These are phyloP conservation scores for Micromesistius poutassou DNA, from an alignment of 2,797 vertebrate genomes.

Conservation along the genomic window DNA sequence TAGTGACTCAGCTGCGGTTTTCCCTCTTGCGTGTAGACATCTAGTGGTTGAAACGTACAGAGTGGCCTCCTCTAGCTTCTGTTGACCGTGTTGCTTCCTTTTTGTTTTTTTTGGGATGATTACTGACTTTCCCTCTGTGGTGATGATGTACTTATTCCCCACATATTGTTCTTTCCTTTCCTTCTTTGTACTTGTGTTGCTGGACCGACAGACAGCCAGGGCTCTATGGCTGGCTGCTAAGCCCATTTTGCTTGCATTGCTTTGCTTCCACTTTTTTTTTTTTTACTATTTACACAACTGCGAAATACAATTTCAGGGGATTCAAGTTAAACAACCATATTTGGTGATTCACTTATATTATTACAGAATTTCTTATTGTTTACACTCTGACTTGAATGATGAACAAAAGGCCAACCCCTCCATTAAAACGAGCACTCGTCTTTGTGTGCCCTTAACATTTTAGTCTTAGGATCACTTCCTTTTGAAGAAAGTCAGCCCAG, in stretches of 20 bases:
- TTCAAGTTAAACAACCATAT: background rate
- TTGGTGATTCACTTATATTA: background rate
- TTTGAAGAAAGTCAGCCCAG: background rate
- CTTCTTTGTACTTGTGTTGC: background rate
- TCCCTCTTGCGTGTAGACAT: background rate
- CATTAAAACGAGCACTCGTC: background rate
- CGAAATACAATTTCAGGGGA: background rate
- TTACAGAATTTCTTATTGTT: background rate
- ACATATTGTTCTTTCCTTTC: background rate
- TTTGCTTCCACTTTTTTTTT: too few relatives aligned
- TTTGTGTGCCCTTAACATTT: background rate
- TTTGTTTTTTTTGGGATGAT: conserved; percentile 11
- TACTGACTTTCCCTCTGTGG: conserved; percentile 31
- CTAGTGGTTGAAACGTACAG: background rate
- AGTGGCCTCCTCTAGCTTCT: conserved; percentile 3
- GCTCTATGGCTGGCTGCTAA: background rate
- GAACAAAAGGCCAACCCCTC: background rate
- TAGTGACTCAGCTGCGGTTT: background rate
- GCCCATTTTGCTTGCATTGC: background rate
- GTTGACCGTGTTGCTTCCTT: conserved; percentile 16
- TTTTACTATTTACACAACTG: background rate
- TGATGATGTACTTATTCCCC: conserved; percentile 6
- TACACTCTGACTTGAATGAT: background rate
- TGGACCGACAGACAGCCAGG: background rate
- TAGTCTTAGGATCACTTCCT: too few relatives aligned